These are phyloP conservation scores for Numenius arquata DNA, from an alignment of 2,113 vertebrate genomes.

Conservation along the genomic window DNA sequence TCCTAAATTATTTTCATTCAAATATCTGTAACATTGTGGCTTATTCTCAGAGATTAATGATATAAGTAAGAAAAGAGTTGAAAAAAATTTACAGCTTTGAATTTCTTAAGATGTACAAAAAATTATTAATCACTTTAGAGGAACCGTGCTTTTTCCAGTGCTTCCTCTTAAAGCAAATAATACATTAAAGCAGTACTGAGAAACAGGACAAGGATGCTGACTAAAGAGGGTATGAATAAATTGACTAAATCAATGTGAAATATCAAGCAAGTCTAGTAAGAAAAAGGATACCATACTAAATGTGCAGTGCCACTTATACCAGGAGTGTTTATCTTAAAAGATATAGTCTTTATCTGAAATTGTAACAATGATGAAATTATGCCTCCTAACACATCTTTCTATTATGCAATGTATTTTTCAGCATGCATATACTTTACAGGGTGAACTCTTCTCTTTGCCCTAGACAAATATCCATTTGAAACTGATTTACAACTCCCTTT, in stretches of 20 bases:
- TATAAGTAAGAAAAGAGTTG: neutral
- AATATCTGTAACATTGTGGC: neutral
- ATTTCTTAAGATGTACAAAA: neutral
- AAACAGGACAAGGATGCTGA: neutral
- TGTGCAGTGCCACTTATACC: neutral
- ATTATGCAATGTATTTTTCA: slow-evolving; percentile 9
- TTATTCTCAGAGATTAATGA: neutral
- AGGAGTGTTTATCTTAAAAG: neutral
- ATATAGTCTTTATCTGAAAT: neutral
- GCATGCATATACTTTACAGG: neutral
- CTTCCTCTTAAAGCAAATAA: neutral
- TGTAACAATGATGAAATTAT: neutral
- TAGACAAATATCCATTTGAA: slow-evolving; percentile 48
- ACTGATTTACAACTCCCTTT: slow-evolving; percentile 49
- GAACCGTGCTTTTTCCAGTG: neutral
- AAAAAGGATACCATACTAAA: neutral
- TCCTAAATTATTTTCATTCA: neutral
- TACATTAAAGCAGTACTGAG: neutral
- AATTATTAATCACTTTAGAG: neutral
- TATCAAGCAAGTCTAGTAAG: neutral
- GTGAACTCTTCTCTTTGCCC: neutral
- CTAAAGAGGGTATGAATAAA: neutral
- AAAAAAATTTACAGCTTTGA: neutral
- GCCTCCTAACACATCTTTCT: neutral
- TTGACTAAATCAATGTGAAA: neutral